Evolutionary conservation across 2,888 invertebrate genomes (phyloP), one percentile per base, ranked within the genome.

Genomic region (Callimorpha dominula): DNA sequence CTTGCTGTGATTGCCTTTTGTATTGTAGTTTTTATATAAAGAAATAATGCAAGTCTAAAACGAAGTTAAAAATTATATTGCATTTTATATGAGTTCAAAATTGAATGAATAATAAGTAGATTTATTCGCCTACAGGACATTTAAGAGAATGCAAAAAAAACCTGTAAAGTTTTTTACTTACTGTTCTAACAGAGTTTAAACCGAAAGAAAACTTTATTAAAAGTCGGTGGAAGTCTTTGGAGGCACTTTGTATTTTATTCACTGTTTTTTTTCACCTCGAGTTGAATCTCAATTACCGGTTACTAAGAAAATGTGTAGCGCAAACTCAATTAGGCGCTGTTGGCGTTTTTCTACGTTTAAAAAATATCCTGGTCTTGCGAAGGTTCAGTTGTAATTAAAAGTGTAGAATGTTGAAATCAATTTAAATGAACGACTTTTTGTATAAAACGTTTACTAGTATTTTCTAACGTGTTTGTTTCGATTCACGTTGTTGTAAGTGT

Each of bases 221-320:
- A 82, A 82, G 74, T 81, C 75, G 67, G 65, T 74, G 71, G 57
- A 15, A 73, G 68, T 78, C 75, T 75, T 78, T 60, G 72, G 71
- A 70, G 73, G 66, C 73, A 74, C 79, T 79, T 77, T 74, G 70
- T 78, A 71, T 79, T 84, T 84, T 76, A 76, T 82, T 77, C 74
- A 76, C 43, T 57, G 65, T 80, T 73, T 76, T 82, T 80, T 78
- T 80, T 81, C 68, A 73, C 75, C 73, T 68, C 0, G 57, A 46
- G 71, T 78, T 76, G 76, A 83, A 82, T 84, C 82, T 78, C 82
- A 82, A 85, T 85, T 84, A 82, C 77, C 68, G 75, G 73, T 77
- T 76, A 73, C 75, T 79, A 77, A 81, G 74, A 78, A 84, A 84
- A 81, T 85, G 77, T 81, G 77, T 85, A 80, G 81, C 74, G 75